A percentile compares a stretch with the other conserved stretches of the same genome.
These are phyloP conservation scores for Nipponacmea schrenckii DNA, from an alignment of 2,888 invertebrate species.

Conservation along the genomic window DNA sequence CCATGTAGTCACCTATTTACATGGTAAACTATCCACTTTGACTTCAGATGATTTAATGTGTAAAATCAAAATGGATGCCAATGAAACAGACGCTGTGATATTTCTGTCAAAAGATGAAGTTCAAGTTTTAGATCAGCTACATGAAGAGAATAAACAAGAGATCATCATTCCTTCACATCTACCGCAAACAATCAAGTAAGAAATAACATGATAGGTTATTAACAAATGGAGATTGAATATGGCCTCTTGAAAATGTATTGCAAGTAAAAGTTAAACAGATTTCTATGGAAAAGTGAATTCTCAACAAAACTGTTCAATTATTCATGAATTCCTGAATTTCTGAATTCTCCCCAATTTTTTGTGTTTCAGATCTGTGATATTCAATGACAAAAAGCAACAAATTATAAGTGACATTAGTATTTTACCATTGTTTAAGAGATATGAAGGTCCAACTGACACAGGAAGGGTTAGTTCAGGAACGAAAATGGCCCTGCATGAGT, in stretches of 20 bases:
- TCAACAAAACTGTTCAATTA: too few species aligned
- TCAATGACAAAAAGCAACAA: slow-evolving; percentile 38
- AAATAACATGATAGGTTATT: background rate
- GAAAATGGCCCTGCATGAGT: slow-evolving; percentile 57
- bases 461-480: slow-evolving; percentile 62
- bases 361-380: slow-evolving; percentile 38
- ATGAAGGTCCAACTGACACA: slow-evolving; percentile 37
- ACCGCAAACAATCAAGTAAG: background rate
- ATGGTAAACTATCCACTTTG: slow-evolving; percentile 50
- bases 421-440: slow-evolving; percentile 38
- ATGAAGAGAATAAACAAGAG: background rate
- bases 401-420: slow-evolving; percentile 33
- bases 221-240: background rate
- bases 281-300: too few species aligned
- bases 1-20: slow-evolving; percentile 68
- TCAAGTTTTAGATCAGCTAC: background rate
- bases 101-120: slow-evolving; percentile 59
- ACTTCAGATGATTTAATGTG: slow-evolving; percentile 43
- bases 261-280: too few species aligned
- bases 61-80: slow-evolving; percentile 58
- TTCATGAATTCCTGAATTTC: too few species aligned
- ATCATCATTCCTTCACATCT: background rate
- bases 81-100: slow-evolving; percentile 65
- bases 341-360: too few species aligned
- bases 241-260: too few species aligned